Conservation (phyloP, 2,113 vertebrate species). For the Noturus placidus region DNA sequence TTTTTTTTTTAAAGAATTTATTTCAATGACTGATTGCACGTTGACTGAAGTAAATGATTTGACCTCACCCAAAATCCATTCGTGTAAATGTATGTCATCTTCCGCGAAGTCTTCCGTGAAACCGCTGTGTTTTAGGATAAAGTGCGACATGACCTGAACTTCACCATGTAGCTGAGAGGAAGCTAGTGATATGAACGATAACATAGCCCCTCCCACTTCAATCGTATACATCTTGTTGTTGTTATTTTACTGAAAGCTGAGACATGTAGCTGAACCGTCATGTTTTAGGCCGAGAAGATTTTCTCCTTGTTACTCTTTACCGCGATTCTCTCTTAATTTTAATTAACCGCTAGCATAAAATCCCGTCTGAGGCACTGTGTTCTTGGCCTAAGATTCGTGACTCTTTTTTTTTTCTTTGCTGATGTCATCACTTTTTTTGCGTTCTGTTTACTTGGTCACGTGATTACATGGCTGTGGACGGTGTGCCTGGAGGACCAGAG, state of each 20-base stretch:
- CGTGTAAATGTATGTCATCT: neutral
- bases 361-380: neutral
- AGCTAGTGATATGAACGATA: neutral
- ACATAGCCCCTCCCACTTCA: neutral
- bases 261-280: too few relatives aligned
- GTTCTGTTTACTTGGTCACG: neutral
- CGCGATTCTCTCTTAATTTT: too few relatives aligned
- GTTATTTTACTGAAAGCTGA: neutral
- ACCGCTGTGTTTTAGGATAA: neutral
- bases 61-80: too few relatives aligned
- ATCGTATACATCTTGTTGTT: neutral
- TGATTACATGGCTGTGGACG: neutral
- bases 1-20: too few relatives aligned
- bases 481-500: neutral
- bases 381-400: neutral
- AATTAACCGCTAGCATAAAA: neutral
- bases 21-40: too few relatives aligned
- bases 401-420: constrained; percentile 3
- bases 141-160: neutral
- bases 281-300: neutral
- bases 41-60: too few relatives aligned
- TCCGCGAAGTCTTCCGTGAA: neutral
- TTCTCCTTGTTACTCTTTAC: neutral
- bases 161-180: neutral
- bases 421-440: neutral